A percentile compares a stretch with the other conserved stretches of the same genome.
Conservation (phyloP, 2,797 vertebrate genomes). For the Triplophysa bombifrons region DNA sequence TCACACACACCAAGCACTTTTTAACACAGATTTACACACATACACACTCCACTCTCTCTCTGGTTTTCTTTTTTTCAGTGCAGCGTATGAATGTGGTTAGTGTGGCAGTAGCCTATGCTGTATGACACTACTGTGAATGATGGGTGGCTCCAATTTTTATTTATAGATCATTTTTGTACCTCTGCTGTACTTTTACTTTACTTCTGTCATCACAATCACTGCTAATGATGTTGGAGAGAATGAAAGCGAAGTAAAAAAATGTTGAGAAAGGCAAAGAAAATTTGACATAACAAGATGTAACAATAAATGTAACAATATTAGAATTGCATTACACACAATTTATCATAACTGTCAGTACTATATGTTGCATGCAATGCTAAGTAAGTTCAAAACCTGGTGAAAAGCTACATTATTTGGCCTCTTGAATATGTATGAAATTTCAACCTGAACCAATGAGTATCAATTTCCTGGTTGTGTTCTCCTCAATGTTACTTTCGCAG, state of each 20-base stretch:
- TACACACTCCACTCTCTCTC: slow-evolving; percentile 36
- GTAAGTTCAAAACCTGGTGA: too few relatives aligned
- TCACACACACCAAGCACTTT: background rate
- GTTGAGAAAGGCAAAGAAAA: too few relatives aligned
- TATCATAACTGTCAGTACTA: too few relatives aligned
- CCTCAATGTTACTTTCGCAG: too few relatives aligned
- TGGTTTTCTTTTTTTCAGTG: slow-evolving; percentile 42
- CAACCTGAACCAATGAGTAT: background rate
- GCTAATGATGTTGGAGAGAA: too few relatives aligned
- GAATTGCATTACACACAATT: too few relatives aligned
- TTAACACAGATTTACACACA: slow-evolving; percentile 26
- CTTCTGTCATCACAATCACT: too few relatives aligned
- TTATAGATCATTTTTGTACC: slow-evolving; percentile 41
- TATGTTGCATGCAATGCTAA: too few relatives aligned
- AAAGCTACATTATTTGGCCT: background rate
- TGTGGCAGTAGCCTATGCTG: slow-evolving; percentile 29
- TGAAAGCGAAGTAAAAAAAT: too few relatives aligned
- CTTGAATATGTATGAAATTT: slow-evolving; percentile 18
- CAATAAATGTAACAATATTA: too few relatives aligned
- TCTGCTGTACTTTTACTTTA: slow-evolving; percentile 6
- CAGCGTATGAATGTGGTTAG: slow-evolving; percentile 30
- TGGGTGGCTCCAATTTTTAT: slow-evolving; percentile 53
- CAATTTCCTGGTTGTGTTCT: background rate
- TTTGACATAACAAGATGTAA: too few relatives aligned
- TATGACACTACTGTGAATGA: slow-evolving; percentile 54